phyloP scores from a whole-genome alignment of 2,888 invertebrate genomes.

The Scrobipalpa atriplicella region DNA sequence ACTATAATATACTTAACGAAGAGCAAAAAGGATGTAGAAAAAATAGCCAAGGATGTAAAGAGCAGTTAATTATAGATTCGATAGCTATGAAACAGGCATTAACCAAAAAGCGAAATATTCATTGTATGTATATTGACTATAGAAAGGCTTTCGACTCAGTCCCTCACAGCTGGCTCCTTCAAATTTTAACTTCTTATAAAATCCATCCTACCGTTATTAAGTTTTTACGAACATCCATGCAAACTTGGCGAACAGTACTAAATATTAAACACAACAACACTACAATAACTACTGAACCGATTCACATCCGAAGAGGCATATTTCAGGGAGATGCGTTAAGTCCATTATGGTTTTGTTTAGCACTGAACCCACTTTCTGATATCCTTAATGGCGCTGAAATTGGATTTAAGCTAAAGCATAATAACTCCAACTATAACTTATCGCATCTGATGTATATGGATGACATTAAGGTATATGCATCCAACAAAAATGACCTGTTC shows the following conservation, averaged over 20 bases:
- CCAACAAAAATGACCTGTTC: constrained; percentile 1
- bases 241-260: constrained; percentile 29
- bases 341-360: too few relatives aligned
- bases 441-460: constrained; percentile 27
- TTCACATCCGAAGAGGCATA: constrained; percentile 35
- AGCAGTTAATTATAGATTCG: too few relatives aligned
- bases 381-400: background rate
- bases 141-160: too few relatives aligned
- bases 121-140: too few relatives aligned
- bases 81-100: too few relatives aligned
- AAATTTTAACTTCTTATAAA: constrained; percentile 36
- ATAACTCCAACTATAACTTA: background rate
- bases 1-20: background rate
- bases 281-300: constrained; percentile 25
- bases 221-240: constrained; percentile 26
- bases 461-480: constrained; percentile 27
- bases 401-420: constrained; percentile 6
- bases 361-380: constrained; percentile 33
- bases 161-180: constrained; percentile 38
- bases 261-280: constrained; percentile 23
- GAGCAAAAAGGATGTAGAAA: constrained; percentile 17
- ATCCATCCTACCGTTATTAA: constrained; percentile 35
- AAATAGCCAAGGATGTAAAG: too few relatives aligned
- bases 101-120: too few relatives aligned
- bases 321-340: constrained; percentile 39